These are phyloP conservation scores for Tenthredo scrophulariae DNA, from an alignment of 2,888 invertebrate species.

Conservation along the genomic window DNA sequence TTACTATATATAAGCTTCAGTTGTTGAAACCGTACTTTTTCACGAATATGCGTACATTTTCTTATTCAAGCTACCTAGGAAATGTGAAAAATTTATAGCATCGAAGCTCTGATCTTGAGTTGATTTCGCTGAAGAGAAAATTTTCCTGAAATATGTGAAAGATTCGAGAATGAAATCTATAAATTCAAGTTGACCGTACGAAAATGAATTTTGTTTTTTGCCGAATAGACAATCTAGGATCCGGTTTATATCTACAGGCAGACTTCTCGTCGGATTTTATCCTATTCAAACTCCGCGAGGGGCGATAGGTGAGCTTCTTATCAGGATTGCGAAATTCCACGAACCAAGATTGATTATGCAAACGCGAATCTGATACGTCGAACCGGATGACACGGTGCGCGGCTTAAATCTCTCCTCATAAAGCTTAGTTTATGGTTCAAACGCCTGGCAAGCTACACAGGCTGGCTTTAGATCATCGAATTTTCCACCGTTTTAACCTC, in stretches of 20 bases:
- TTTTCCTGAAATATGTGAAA: background rate
- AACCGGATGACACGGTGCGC: slow-evolving; percentile 33
- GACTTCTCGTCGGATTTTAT: slow-evolving; percentile 26
- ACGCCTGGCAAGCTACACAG: background rate
- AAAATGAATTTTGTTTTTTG: background rate
- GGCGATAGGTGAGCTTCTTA: slow-evolving; percentile 46
- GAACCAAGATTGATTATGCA: slow-evolving; percentile 49
- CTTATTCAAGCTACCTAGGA: background rate
- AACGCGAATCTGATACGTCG: slow-evolving; percentile 51
- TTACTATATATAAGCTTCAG: no score
- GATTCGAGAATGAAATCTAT: background rate
- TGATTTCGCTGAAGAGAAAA: background rate
- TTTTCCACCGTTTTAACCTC: background rate
- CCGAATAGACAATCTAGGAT: background rate
- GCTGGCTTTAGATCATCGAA: background rate
- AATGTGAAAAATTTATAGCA: background rate
- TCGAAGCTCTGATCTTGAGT: background rate
- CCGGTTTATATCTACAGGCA: background rate
- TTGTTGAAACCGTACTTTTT: no score
- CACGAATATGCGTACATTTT: no score
- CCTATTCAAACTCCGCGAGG: slow-evolving; percentile 32
- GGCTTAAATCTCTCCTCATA: slow-evolving; percentile 31
- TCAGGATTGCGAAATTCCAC: slow-evolving; percentile 36
- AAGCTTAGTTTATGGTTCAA: slow-evolving; percentile 31
- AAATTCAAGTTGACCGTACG: background rate